Evolutionary conservation across 2,797 vertebrate genomes (phyloP).

Genomic region (Lagocephalus sceleratus): DNA sequence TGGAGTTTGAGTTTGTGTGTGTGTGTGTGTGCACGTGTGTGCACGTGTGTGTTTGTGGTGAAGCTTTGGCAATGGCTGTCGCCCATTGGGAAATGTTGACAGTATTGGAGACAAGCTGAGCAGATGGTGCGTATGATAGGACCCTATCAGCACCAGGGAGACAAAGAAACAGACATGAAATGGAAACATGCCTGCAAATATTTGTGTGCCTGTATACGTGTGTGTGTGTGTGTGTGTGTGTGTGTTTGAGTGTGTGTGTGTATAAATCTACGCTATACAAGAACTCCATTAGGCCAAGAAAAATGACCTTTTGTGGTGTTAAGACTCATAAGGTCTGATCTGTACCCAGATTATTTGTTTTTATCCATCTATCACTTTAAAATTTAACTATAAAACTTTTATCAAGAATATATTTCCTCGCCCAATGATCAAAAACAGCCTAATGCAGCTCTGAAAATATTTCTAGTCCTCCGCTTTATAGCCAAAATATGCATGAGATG

Average conservation of each 20-base stretch:
- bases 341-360: not conserved
- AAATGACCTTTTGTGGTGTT: too few relatives aligned
- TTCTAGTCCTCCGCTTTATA: too few relatives aligned
- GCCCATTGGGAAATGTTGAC: conserved; percentile 38
- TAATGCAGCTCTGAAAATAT: too few relatives aligned
- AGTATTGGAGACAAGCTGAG: conserved; percentile 42
- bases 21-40: too few relatives aligned
- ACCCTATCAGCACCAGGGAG: conserved; percentile 32
- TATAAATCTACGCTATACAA: conserved; percentile 1
- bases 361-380: not conserved
- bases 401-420: too few relatives aligned
- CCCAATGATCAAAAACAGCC: too few relatives aligned
- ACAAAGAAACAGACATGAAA: conserved; percentile 9
- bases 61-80: conserved; percentile 20
- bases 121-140: conserved; percentile 60
- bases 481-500: too few relatives aligned
- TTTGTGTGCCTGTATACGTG: conserved; percentile 1
- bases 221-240: conserved; percentile 1
- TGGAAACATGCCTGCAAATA: conserved; percentile 3
- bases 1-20: conserved; percentile 8
- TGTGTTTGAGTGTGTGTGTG: not conserved
- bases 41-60: not conserved
- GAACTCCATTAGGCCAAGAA: too few relatives aligned
- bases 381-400: too few relatives aligned
- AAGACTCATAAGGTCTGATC: not conserved